Evolutionary conservation across 2,797 vertebrate species (phyloP).

Genomic region (Scolopax rusticola): DNA sequence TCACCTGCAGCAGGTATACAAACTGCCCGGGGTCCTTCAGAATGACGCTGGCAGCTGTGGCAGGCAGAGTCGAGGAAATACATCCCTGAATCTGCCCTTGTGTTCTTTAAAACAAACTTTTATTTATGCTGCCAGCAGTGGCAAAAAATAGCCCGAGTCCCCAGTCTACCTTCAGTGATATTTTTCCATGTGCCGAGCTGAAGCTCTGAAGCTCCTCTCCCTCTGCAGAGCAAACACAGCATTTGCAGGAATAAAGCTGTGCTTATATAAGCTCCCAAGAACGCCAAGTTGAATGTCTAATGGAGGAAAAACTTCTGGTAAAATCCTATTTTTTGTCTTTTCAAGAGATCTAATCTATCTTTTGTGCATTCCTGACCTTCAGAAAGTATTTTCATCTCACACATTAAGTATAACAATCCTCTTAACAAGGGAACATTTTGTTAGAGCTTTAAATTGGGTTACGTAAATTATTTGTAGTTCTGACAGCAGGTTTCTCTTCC

Average conservation of each 20-base stretch:
- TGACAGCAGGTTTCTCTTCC: constrained; percentile 62
- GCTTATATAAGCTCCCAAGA: constrained; percentile 50
- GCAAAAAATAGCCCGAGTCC: neutral
- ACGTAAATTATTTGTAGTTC: constrained; percentile 70
- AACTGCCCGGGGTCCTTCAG: neutral
- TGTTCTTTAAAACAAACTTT: neutral
- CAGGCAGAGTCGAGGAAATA: neutral
- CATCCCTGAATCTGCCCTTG: neutral
- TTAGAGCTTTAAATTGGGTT: constrained; percentile 76
- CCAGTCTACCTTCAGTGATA: neutral
- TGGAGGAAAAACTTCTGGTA: constrained; percentile 21
- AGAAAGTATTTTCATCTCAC: constrained; percentile 66
- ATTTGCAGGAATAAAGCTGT: constrained; percentile 12
- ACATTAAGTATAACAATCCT: constrained; percentile 73
- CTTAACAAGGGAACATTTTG: constrained; percentile 77
- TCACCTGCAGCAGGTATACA: neutral
- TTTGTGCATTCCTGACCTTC: constrained; percentile 57
- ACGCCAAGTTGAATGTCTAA: constrained; percentile 33
- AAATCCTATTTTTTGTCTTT: constrained; percentile 29
- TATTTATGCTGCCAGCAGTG: neutral
- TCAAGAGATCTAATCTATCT: constrained; percentile 57
- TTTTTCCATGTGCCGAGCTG: neutral
- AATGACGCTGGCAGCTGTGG: neutral
- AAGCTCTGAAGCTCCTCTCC: constrained; percentile 3
- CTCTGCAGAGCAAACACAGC: constrained; percentile 42